Conservation (phyloP, 2,888 invertebrate genomes). For the Pandemis heparana region DNA sequence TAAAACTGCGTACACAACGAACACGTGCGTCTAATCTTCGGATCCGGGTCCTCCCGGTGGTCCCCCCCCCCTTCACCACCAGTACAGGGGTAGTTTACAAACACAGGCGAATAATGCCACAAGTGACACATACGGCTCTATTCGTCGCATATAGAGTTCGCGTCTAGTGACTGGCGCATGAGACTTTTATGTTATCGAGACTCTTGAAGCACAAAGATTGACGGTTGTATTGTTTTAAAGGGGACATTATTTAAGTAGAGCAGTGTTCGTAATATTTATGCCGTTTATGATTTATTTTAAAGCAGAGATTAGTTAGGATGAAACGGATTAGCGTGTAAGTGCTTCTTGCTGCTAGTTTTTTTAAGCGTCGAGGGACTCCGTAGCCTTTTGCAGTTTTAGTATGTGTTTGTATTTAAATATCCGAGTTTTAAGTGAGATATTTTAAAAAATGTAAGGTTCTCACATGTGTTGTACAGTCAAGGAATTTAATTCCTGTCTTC, state of each 20-base stretch:
- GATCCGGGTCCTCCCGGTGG: conserved; percentile 47
- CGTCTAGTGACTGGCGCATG: background rate
- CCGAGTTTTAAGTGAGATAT: too few relatives aligned
- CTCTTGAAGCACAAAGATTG: conserved; percentile 15
- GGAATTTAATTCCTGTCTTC: too few relatives aligned
- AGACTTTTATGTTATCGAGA: background rate
- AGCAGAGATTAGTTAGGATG: conserved; percentile 12
- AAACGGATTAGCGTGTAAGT: conserved; percentile 11
- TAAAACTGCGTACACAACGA: conserved; percentile 22
- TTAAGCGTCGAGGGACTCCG: background rate
- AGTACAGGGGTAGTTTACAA: conserved; percentile 7
- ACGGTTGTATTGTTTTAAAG: conserved; percentile 40
- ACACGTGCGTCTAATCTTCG: conserved; percentile 39
- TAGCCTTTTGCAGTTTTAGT: background rate
- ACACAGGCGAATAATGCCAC: background rate
- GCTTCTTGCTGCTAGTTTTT: background rate
- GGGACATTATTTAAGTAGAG: conserved; percentile 20
- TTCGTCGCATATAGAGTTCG: background rate
- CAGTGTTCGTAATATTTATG: conserved; percentile 21
- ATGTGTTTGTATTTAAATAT: background rate
- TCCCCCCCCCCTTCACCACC: conserved; percentile 24
- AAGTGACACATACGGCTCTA: background rate
- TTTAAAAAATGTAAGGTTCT: too few relatives aligned
- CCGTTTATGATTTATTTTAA: conserved; percentile 21
- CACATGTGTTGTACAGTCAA: too few relatives aligned